phyloP scores from a whole-genome alignment of 2,888 invertebrate genomes.

The Meloe dianella region DNA sequence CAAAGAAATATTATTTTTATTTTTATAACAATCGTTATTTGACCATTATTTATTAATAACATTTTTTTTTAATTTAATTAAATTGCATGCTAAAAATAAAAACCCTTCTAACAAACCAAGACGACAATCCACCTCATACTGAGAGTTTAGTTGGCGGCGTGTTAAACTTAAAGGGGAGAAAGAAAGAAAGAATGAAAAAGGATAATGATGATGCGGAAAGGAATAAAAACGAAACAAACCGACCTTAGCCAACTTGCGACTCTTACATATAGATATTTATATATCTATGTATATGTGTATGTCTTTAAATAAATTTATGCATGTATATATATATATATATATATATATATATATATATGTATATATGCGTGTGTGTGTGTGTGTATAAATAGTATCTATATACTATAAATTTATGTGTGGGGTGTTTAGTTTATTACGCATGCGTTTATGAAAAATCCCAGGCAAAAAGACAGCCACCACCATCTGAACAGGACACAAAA shows the following conservation, averaged over 20 bases:
- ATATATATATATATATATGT: not conserved
- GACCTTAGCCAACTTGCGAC: slow-evolving; percentile 7
- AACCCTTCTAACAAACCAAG: not conserved
- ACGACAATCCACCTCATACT: slow-evolving; percentile 5
- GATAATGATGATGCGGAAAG: slow-evolving; percentile 7
- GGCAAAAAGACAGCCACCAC: not conserved
- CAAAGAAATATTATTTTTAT: not conserved
- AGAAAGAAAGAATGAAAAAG: slow-evolving; percentile 2
- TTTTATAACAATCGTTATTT: not conserved
- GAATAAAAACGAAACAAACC: slow-evolving; percentile 7
- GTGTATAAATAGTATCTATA: too few relatives aligned
- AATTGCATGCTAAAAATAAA: too few relatives aligned
- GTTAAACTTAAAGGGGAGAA: not conserved
- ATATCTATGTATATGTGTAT: not conserved
- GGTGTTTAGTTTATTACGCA: not conserved
- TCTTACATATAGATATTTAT: not conserved
- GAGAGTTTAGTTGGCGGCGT: not conserved
- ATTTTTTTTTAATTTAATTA: not conserved
- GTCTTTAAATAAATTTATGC: slow-evolving; percentile 1
- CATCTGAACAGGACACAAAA: not conserved
- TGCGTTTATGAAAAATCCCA: slow-evolving; percentile 4
- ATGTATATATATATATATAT: not conserved
- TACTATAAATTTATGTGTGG: too few relatives aligned
- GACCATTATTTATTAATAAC: not conserved
- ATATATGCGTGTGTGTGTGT: not conserved